A percentile compares a stretch with the other conserved stretches of the same genome.
Conservation (phyloP, 2,888 invertebrate species). For the Lepidocyrtoides sp. region DNA sequence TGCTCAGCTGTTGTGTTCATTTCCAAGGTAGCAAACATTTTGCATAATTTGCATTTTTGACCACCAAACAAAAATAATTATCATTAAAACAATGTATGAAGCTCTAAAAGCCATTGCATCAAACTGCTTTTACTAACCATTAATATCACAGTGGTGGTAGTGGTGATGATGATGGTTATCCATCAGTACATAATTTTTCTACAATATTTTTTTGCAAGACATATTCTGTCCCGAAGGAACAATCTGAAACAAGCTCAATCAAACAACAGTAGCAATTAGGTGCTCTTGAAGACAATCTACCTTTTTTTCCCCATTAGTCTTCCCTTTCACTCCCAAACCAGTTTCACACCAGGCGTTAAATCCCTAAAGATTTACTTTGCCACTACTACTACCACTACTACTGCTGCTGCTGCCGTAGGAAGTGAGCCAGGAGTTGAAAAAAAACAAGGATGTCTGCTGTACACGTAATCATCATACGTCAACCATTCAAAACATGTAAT, state of each 20-base stretch:
- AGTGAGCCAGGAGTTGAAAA: constrained; percentile 57
- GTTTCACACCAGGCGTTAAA: constrained; percentile 76
- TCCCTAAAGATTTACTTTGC: constrained; percentile 48
- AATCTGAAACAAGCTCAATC: constrained; percentile 77
- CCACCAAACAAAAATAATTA: constrained; percentile 46
- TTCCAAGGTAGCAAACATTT: constrained; percentile 16
- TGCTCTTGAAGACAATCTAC: constrained; percentile 73
- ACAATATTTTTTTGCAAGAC: constrained; percentile 39
- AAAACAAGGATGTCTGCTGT: constrained; percentile 59
- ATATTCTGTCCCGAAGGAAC: constrained; percentile 65
- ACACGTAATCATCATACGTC: constrained; percentile 65
- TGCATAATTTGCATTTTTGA: constrained; percentile 67
- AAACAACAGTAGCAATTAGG: constrained; percentile 80
- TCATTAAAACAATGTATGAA: constrained; percentile 27
- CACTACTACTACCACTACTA: not conserved
- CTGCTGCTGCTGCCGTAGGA: constrained; percentile 47
- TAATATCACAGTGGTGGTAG: constrained; percentile 3
- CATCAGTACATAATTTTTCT: not conserved
- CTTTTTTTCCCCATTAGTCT: constrained; percentile 51
- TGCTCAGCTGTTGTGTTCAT: not conserved
- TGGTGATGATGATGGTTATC: not conserved
- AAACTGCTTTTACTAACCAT: constrained; percentile 7
- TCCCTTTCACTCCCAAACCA: constrained; percentile 66
- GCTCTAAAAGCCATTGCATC: not conserved
- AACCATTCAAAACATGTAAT: constrained; percentile 69